Percentiles rank a stretch among this genome's conserved stretches.
phyloP scores from a whole-genome alignment of 2,888 invertebrate species.

The Glaucopsyche alexis region DNA sequence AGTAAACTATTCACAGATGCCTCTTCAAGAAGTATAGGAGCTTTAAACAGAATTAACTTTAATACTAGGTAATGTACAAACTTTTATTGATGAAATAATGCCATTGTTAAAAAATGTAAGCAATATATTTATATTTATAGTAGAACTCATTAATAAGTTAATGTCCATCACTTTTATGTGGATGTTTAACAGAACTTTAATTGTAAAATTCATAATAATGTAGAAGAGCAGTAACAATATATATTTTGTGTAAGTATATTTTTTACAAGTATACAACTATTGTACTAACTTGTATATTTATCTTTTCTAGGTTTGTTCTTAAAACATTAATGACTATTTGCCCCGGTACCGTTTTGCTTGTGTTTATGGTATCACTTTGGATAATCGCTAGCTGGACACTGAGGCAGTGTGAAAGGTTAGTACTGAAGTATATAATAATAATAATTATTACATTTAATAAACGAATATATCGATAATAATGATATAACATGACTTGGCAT shows the following conservation, averaged over 20 bases:
- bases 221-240: too few species aligned
- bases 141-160: too few species aligned
- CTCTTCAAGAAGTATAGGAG: constrained; percentile 98
- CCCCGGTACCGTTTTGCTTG: constrained; percentile 97
- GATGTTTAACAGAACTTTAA: too few species aligned
- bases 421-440: constrained; percentile 38
- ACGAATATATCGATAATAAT: constrained; percentile 22
- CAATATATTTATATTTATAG: too few species aligned
- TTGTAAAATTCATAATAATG: too few species aligned
- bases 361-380: constrained; percentile 99
- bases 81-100: too few species aligned
- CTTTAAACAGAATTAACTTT: constrained; percentile 98
- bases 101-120: background rate
- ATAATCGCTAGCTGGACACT: constrained; percentile 99
- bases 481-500: constrained; percentile 34
- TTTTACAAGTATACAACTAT: too few species aligned
- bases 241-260: too few species aligned
- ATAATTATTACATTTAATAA: background rate
- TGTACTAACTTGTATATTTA: too few species aligned
- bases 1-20: constrained; percentile 99
- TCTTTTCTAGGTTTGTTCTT: constrained; percentile 87
- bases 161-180: too few species aligned
- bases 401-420: constrained; percentile 98
- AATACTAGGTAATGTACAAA: constrained; percentile 88
- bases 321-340: constrained; percentile 99